Evolutionary conservation across 2,888 invertebrate species (phyloP).

Genomic region (Temnothorax unifasciatus): DNA sequence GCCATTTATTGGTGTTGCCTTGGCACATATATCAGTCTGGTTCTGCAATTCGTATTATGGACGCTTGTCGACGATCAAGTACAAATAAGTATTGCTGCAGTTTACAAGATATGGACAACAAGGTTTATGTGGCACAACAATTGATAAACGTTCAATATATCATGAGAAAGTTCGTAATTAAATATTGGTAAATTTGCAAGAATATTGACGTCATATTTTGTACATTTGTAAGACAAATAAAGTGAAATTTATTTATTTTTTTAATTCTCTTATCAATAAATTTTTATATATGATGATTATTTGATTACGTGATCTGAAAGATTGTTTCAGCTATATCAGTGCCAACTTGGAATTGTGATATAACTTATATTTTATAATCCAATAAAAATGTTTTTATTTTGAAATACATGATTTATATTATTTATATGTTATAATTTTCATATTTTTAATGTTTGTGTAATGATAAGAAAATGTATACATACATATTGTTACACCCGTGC

Average conservation of each 20-base stretch:
- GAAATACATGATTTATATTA: no score
- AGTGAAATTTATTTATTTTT: background rate
- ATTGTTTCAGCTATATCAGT: conserved; percentile 42
- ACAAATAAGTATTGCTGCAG: background rate
- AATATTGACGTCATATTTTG: background rate
- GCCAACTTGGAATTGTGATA: conserved; percentile 58
- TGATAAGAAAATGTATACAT: no score
- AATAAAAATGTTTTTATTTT: no score
- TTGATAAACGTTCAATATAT: conserved; percentile 10
- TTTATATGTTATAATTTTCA: no score
- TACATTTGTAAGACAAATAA: background rate
- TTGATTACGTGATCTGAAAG: background rate
- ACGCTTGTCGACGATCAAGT: background rate
- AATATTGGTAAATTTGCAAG: background rate
- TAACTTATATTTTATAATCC: no score
- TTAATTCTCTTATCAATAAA: background rate
- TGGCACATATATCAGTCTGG: background rate
- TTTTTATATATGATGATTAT: background rate
- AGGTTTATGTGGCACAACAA: conserved; percentile 22
- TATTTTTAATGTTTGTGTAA: no score
- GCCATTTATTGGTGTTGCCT: background rate
- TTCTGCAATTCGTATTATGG: conserved; percentile 19
- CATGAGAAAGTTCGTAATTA: background rate
- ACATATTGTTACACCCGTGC: no score
- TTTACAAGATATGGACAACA: conserved; percentile 47